A percentile compares a stretch with the other conserved stretches of the same genome.
These are phyloP conservation scores for Drosophila persimilis DNA, from an alignment of 1,140 invertebrate genomes.

Conservation along the genomic window DNA sequence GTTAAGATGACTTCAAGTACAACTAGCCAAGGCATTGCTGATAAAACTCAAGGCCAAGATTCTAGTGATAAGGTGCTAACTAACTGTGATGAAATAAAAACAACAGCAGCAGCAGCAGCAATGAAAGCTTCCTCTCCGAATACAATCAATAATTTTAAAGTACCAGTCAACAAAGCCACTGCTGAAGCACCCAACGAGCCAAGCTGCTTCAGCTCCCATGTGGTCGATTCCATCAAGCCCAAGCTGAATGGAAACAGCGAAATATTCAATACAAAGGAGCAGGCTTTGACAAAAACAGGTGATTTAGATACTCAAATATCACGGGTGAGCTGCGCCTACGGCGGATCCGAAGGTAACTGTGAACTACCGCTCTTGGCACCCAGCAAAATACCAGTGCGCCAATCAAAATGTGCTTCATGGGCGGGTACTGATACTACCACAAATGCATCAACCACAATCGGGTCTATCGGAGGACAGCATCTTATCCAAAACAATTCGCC, in stretches of 20 bases:
- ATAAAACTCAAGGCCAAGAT: conserved; percentile 5
- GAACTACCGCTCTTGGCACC: conserved; percentile 30
- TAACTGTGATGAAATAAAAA: conserved; percentile 53
- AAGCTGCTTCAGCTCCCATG: conserved; percentile 13
- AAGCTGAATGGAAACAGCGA: conserved; percentile 40
- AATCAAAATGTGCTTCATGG: conserved; percentile 86
- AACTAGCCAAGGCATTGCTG: conserved; percentile 13
- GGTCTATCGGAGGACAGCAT: conserved; percentile 2
- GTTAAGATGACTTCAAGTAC: conserved; percentile 30
- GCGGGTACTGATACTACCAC: conserved; percentile 81
- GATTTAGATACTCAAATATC: conserved; percentile 3
- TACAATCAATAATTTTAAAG: conserved; percentile 20
- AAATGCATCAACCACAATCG: conserved; percentile 5
- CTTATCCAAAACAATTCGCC: conserved; percentile 14
- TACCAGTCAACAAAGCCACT: conserved; percentile 18
- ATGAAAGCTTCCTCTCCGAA: conserved; percentile 15
- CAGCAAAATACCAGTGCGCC: conserved; percentile 80
- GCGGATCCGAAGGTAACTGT: conserved; percentile 36
- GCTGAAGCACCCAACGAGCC: conserved; percentile 9
- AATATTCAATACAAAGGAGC: conserved; percentile 35
- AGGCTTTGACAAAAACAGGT: conserved; percentile 46
- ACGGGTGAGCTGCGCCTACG: neutral
- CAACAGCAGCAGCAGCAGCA: conserved; percentile 1
- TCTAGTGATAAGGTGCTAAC: conserved; percentile 25
- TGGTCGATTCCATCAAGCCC: conserved; percentile 9